Evolutionary conservation across 2,797 vertebrate species (phyloP).

Genomic region (Syncerus caffer): DNA sequence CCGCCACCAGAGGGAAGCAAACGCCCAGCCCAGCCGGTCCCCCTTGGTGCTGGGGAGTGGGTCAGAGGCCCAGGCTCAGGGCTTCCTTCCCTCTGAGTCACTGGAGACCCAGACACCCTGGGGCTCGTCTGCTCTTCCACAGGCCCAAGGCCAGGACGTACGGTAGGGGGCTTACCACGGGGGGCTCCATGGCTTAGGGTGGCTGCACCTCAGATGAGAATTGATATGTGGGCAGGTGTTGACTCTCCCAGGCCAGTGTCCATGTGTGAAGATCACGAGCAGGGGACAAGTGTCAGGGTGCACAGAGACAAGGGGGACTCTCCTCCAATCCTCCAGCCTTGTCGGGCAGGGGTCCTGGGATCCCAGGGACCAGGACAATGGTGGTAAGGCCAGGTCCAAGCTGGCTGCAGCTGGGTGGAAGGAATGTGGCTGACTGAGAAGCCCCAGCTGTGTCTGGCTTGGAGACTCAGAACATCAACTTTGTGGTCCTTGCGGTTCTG

Average conservation of each 20-base stretch:
- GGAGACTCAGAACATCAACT: neutral
- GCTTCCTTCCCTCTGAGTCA: neutral
- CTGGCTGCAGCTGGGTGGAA: neutral
- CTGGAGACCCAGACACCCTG: neutral
- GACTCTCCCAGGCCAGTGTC: neutral
- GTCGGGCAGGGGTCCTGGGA: neutral
- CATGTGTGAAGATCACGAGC: neutral
- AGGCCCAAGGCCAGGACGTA: neutral
- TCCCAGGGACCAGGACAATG: neutral
- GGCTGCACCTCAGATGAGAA: neutral
- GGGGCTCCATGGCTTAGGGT: neutral
- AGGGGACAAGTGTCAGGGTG: neutral
- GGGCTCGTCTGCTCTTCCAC: neutral
- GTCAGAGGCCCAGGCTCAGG: neutral
- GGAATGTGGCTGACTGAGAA: neutral
- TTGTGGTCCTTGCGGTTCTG: neutral
- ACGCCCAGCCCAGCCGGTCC: neutral
- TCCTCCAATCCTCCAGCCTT: neutral
- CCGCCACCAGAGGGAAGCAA: neutral
- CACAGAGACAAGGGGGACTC: neutral
- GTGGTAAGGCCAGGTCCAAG: neutral
- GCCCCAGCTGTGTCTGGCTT: neutral
- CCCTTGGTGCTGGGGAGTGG: neutral
- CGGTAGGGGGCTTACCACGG: rapidly evolving
- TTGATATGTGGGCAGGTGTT: rapidly evolving